These are phyloP conservation scores for Muscicapa comitata DNA, from an alignment of 2,797 vertebrate genomes.

Conservation along the genomic window DNA sequence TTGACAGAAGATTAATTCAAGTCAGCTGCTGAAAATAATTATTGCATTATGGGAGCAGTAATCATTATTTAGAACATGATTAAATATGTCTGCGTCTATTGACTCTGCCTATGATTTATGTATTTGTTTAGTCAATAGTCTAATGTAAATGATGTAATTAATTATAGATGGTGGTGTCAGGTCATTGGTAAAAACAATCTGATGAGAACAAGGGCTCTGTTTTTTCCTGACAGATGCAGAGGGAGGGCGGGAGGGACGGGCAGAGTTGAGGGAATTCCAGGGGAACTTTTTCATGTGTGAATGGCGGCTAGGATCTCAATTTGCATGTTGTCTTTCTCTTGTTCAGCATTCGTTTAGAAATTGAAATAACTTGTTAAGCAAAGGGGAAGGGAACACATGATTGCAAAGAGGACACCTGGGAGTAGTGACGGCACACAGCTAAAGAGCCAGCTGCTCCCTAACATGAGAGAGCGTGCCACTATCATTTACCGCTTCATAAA, in stretches of 20 bases:
- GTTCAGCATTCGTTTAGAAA: conserved; percentile 83
- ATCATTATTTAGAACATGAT: conserved; percentile 99
- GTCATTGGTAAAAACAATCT: conserved; percentile 91
- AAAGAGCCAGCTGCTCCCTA: conserved; percentile 83
- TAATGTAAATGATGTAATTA: conserved; percentile 98
- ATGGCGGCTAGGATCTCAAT: conserved; percentile 79
- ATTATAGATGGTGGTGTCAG: conserved; percentile 96
- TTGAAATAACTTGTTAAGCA: conserved; percentile 88
- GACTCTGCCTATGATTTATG: conserved; percentile 96
- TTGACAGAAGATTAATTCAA: conserved; percentile 93
- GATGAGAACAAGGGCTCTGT: conserved; percentile 84
- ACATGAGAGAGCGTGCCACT: conserved; percentile 79
- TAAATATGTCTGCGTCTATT: conserved; percentile 97
- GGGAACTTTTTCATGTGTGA: conserved; percentile 87
- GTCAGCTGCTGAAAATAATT: conserved; percentile 95
- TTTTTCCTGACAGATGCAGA: conserved; percentile 87
- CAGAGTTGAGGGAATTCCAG: conserved; percentile 87
- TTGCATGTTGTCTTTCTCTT: conserved; percentile 85
- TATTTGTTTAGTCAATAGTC: conserved; percentile 98
- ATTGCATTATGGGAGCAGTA: conserved; percentile 94
- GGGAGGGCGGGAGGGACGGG: conserved; percentile 46
- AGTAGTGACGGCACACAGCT: conserved; percentile 74
- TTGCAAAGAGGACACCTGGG: conserved; percentile 81
- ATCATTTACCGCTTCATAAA: conserved; percentile 87
- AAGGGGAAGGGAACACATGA: conserved; percentile 82